Conservation (phyloP, 1,140 invertebrate species). For the Colletes gigas region DNA sequence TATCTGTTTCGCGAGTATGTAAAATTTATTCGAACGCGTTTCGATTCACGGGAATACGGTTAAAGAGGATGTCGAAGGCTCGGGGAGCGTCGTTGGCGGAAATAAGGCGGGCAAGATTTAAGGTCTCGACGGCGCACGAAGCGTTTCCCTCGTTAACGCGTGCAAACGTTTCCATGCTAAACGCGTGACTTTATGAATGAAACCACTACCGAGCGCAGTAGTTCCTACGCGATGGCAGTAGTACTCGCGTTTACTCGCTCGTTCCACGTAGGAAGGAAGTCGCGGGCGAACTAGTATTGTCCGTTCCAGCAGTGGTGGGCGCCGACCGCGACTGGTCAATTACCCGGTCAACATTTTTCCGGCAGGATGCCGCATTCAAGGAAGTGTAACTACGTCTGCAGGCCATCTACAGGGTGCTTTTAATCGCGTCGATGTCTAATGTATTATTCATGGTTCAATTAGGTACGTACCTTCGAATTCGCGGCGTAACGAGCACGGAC, state of each 20-base stretch:
- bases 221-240: conserved; percentile 68
- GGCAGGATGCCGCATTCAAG: conserved; percentile 76
- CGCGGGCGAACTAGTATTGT: conserved; percentile 71
- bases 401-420: conserved; percentile 68
- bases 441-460: conserved; percentile 77
- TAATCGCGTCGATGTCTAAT: conserved; percentile 72
- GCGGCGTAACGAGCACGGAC: conserved; percentile 49
- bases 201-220: conserved; percentile 69
- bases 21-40: neutral
- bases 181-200: conserved; percentile 79
- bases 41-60: neutral
- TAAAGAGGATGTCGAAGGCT: neutral
- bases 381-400: conserved; percentile 69
- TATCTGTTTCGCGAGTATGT: neutral
- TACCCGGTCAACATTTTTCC: conserved; percentile 68
- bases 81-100: conserved; percentile 12
- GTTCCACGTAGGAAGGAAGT: conserved; percentile 78
- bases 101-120: conserved; percentile 44
- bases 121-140: conserved; percentile 30
- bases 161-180: conserved; percentile 66
- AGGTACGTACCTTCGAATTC: conserved; percentile 66
- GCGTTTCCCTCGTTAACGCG: conserved; percentile 67
- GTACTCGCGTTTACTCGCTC: conserved; percentile 74
- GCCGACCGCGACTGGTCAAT: conserved; percentile 38
- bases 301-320: conserved; percentile 56